Evolutionary conservation across 1,140 invertebrate species (phyloP), one percentile per base, ranked within the genome.

Genomic region (Panonychus citri): DNA sequence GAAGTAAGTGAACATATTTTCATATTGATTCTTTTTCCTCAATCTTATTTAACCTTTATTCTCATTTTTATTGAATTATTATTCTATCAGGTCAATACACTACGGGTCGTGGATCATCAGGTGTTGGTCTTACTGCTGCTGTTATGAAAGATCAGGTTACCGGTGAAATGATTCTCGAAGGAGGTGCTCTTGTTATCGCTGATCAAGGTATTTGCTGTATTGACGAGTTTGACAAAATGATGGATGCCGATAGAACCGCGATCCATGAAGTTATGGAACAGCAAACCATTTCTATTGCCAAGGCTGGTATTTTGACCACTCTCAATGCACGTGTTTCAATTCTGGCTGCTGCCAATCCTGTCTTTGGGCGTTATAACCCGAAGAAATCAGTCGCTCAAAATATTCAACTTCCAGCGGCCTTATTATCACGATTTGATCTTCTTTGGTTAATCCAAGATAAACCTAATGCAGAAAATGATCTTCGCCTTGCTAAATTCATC

Each of bases 231-330:
- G 95, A 99, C 70, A 99, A 99, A 73, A 98, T 99, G 93, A 82
- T 89, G 46, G 93, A 98, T 57, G 67, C 69, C 15, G 94, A 98
- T 71, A 77, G 93, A 64, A 95, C 90, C 1, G 88, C 94, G 42
- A 97, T 99, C 63, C 95, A 99, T 68, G 95, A 99, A 73, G 89
- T 93, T 7, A 99, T 99, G 95, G 95, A 99, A 74, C 95, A 99
- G 66, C 95, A 99, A 72, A 99, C 95, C 1, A 96, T 99, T 61
- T 96, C 90, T 46, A 97, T 99, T 67, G 93, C 95, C 13, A 99
- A 99, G 79, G 94, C 93, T 51, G 94, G 94, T 51, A 97, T 98
- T 61, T 88, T 97, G 82, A 95, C 94, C 0, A 88, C 85, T 30
- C 70, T 98, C 21, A 97, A 98, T 74, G 93, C 93, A 0, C 77